phyloP scores from a whole-genome alignment of 1,140 invertebrate genomes.

The Colletes latitarsis region DNA sequence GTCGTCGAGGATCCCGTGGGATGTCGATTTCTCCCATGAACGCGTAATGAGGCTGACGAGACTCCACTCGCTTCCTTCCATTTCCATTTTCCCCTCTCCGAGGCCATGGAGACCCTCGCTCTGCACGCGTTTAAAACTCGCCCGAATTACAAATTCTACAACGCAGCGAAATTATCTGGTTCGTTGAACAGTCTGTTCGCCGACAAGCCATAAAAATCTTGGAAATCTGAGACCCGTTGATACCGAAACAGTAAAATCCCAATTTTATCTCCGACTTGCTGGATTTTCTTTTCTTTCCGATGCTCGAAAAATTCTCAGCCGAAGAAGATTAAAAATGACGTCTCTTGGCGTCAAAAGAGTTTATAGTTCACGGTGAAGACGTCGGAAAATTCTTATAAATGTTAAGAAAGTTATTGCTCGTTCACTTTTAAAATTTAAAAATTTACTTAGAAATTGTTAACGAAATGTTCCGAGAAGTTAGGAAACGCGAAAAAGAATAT shows the following conservation, averaged over 20 bases:
- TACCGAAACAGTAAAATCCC: slow-evolving; percentile 9
- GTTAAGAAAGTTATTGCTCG: too few relatives aligned
- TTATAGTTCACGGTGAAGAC: too few relatives aligned
- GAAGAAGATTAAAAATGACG: too few relatives aligned
- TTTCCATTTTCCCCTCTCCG: slow-evolving; percentile 7
- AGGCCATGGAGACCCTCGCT: slow-evolving; percentile 7
- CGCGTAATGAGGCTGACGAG: slow-evolving; percentile 57
- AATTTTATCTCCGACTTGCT: not conserved
- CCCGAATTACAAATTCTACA: slow-evolving; percentile 42
- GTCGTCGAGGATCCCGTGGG: slow-evolving; percentile 26
- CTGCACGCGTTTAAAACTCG: slow-evolving; percentile 48
- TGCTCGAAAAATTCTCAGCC: too few relatives aligned
- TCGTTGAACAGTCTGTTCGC: slow-evolving; percentile 28
- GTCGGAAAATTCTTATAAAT: too few relatives aligned
- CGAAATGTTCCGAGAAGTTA: too few relatives aligned
- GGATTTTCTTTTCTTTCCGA: too few relatives aligned
- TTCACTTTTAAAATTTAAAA: too few relatives aligned
- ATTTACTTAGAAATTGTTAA: too few relatives aligned
- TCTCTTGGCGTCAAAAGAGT: too few relatives aligned
- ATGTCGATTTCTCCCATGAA: slow-evolving; percentile 51
- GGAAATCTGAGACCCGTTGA: not conserved
- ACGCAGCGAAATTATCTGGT: slow-evolving; percentile 51
- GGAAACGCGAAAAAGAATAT: too few relatives aligned
- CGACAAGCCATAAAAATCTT: slow-evolving; percentile 19
- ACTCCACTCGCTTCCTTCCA: slow-evolving; percentile 1